A percentile compares a stretch with the other conserved stretches of the same genome.
phyloP scores from a whole-genome alignment of 2,797 vertebrate species.

The Cheirogaleus major region DNA sequence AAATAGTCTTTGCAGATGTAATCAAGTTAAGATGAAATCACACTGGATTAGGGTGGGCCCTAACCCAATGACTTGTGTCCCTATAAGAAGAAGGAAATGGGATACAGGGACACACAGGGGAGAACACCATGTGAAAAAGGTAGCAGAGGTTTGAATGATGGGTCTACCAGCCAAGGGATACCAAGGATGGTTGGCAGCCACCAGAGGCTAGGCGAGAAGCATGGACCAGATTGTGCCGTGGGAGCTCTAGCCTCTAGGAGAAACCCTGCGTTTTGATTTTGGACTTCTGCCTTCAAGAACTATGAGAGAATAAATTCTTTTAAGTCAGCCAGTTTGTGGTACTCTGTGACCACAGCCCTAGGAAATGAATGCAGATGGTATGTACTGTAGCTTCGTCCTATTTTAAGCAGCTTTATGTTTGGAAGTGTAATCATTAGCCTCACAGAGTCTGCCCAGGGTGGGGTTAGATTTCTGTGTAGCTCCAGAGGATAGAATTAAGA shows the following conservation, averaged over 20 bases:
- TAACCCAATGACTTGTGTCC: background rate
- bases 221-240: background rate
- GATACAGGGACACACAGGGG: background rate
- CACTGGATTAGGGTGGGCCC: background rate
- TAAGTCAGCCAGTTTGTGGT: background rate
- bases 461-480: background rate
- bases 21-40: background rate
- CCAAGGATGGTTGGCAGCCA: too few relatives aligned
- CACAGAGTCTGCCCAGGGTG: background rate
- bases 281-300: background rate
- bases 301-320: background rate
- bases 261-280: background rate
- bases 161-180: background rate
- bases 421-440: background rate
- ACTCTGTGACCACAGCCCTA: background rate
- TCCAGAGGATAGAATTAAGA: background rate
- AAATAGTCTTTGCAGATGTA: background rate
- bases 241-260: background rate
- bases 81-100: background rate
- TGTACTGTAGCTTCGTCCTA: fast-evolving
- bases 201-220: too few relatives aligned
- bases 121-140: background rate
- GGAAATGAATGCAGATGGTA: background rate
- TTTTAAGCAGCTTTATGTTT: background rate
- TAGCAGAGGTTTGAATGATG: background rate